Evolutionary conservation across 2,113 vertebrate species (phyloP).

Genomic region (Aphelocoma coerulescens): DNA sequence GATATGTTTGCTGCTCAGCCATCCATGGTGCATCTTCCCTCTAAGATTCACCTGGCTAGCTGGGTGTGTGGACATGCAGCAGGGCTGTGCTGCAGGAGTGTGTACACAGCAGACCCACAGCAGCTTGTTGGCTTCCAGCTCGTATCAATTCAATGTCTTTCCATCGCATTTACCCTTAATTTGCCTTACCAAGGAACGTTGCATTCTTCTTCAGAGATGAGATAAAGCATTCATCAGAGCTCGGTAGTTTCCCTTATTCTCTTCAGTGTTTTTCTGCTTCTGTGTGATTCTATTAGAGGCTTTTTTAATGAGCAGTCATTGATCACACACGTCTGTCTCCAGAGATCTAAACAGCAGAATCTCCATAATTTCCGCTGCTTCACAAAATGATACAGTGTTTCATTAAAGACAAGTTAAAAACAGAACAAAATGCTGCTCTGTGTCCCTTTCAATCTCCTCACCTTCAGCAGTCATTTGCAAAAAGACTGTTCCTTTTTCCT

Average conservation of each 20-base stretch:
- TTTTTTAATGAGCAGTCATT: slow-evolving; percentile 13
- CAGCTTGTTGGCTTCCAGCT: not conserved
- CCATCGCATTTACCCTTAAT: not conserved
- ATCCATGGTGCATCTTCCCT: not conserved
- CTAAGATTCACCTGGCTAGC: not conserved
- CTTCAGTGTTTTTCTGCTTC: not conserved
- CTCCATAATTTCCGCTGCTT: not conserved
- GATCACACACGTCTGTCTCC: not conserved
- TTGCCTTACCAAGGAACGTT: not conserved
- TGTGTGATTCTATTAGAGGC: not conserved
- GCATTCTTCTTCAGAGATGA: not conserved
- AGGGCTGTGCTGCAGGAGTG: not conserved
- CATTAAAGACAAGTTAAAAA: slow-evolving; percentile 4
- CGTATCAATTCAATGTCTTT: not conserved
- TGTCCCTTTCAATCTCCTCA: not conserved
- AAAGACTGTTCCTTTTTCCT: not conserved
- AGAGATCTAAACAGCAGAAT: not conserved
- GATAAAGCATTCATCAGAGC: not conserved
- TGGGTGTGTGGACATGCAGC: accelerated
- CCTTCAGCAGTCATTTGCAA: not conserved
- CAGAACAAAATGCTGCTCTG: slow-evolving; percentile 9
- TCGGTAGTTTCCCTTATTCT: not conserved
- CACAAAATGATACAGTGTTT: not conserved
- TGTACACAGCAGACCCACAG: not conserved
- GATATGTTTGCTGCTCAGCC: not conserved